A percentile compares a stretch with the other conserved stretches of the same genome.
These are phyloP conservation scores for Nothobranchius furzeri DNA, from an alignment of 2,113 vertebrate genomes.

Conservation along the genomic window DNA sequence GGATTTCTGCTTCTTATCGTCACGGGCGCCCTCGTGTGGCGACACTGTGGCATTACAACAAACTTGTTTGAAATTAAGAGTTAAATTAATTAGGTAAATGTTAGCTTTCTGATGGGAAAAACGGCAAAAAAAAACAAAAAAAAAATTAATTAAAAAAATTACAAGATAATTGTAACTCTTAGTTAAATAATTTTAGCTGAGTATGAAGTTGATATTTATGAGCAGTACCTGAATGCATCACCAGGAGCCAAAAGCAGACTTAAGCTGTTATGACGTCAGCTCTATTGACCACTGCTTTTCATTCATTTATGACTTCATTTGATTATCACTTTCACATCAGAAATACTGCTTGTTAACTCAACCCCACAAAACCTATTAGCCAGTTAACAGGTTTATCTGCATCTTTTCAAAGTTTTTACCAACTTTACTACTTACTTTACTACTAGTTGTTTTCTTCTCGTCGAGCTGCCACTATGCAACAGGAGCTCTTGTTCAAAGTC, in stretches of 20 bases:
- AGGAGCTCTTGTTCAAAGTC: slow-evolving; percentile 80
- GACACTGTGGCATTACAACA: not conserved
- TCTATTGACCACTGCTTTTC: not conserved
- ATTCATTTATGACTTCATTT: not conserved
- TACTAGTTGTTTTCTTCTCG: not conserved
- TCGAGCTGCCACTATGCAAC: slow-evolving; percentile 67
- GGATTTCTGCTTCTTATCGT: too few species aligned
- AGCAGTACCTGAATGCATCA: not conserved
- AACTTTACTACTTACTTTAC: not conserved
- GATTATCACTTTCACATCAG: too few species aligned
- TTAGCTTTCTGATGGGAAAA: too few species aligned
- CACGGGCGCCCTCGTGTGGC: too few species aligned
- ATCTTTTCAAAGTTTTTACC: not conserved
- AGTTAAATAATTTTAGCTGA: not conserved
- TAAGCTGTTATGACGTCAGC: not conserved
- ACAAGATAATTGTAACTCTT: too few species aligned
- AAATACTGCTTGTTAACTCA: not conserved
- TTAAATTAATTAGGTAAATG: too few species aligned
- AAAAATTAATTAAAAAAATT: too few species aligned
- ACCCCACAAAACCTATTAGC: not conserved
- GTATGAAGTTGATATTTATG: not conserved
- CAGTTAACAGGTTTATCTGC: not conserved
- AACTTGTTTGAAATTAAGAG: not conserved
- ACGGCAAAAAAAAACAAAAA: too few species aligned
- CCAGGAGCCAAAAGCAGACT: too few species aligned